phyloP scores from a whole-genome alignment of 1,140 invertebrate species.

The Drosophila teissieri region DNA sequence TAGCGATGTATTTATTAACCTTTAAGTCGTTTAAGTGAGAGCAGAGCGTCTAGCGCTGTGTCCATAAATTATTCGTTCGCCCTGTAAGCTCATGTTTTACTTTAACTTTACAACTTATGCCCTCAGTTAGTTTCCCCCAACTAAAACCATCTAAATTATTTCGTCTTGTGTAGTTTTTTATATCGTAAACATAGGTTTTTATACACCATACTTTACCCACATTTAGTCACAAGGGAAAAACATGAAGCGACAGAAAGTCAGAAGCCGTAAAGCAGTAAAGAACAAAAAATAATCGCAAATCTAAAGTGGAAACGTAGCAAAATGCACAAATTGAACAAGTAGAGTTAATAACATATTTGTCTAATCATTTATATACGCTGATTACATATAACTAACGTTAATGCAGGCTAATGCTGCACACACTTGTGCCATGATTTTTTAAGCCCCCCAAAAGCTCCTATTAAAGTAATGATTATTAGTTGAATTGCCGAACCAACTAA shows the following conservation, averaged over 20 bases:
- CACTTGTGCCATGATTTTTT: conserved; percentile 56
- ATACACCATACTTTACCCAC: conserved; percentile 21
- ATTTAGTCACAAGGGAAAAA: conserved; percentile 30
- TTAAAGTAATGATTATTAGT: conserved; percentile 51
- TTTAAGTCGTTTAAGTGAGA: conserved; percentile 47
- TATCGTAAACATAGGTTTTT: conserved; percentile 18
- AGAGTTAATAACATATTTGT: conserved; percentile 18
- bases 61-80: conserved; percentile 44
- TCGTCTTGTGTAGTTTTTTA: conserved; percentile 9
- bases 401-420: conserved; percentile 50
- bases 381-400: conserved; percentile 35
- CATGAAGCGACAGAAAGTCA: conserved; percentile 8
- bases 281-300: conserved; percentile 27
- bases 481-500: conserved; percentile 32
- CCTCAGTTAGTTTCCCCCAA: conserved; percentile 19
- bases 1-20: conserved; percentile 53
- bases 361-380: conserved; percentile 30
- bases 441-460: conserved; percentile 47
- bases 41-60: conserved; percentile 41
- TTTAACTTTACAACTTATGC: conserved; percentile 15
- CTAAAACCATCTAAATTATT: conserved; percentile 30
- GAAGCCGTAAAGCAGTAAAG: conserved; percentile 3
- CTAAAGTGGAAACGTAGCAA: conserved; percentile 41
- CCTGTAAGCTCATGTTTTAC: conserved; percentile 31
- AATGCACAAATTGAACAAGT: conserved; percentile 60